Evolutionary conservation across 2,797 vertebrate species (phyloP), one percentile per base, ranked within the genome.

Genomic region (Crocodylus rhombifer): DNA sequence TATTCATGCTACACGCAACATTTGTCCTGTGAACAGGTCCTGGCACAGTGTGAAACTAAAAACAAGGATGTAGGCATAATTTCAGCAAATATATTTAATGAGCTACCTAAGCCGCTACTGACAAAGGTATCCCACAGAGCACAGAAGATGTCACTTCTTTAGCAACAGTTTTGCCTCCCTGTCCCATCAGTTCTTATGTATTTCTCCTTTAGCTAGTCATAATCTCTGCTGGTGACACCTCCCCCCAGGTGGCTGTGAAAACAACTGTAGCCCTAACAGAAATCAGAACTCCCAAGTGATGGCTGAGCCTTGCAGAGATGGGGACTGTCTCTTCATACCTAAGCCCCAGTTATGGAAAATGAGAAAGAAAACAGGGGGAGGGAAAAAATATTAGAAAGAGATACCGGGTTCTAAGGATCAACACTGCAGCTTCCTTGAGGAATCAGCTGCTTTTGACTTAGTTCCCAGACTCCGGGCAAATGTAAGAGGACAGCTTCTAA

Each of bases 291-390:
- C 77, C 8, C 2, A 61, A 85, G 75, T 36, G 2, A 26, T 0
- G 57, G 84, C 26, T 2, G 73, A 96, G 83, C 92, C 93, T 92
- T 89, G 74, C 93, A 94, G 92, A 85, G 80, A 89, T 61, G 15
- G 4, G 79, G 77, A 61, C 15, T 16, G 2, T 79, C 84, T 92
- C 92, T 84, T 82, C 88, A 79, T 6, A 86, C 80, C 1, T 7
- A 67, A 28, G 84, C 57, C 75, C 33, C 57, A 75, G 86, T 89
- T 80, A 84, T 2, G 30, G 64, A 76, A 61, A 77, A 14, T 0
- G 5, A 87, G 74, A 6, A 4, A 26, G 56, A 74, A 30, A 60
- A 58, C 13, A 58, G 25, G 3, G 61, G 14, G 30, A 55, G 33
- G 30, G 64, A 26, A 5, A 51, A 92, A 78, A 51, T 57, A 74